These are phyloP conservation scores for Drosophila sp. DNA, from an alignment of 1,140 invertebrate genomes.

Conservation along the genomic window DNA sequence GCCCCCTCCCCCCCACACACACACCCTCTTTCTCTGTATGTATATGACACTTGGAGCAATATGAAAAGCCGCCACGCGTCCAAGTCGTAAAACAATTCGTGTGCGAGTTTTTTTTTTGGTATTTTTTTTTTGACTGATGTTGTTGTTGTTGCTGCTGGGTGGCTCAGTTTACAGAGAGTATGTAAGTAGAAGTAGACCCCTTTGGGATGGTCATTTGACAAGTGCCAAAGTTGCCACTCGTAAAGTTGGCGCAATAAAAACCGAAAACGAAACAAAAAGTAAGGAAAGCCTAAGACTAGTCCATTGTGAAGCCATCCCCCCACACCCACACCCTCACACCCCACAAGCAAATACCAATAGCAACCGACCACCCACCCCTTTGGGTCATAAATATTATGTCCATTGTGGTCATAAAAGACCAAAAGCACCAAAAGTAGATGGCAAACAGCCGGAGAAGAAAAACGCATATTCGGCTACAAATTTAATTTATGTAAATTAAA, in stretches of 20 bases:
- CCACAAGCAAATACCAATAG: background rate
- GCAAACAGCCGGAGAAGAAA: slow-evolving; percentile 9
- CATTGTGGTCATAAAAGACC: slow-evolving; percentile 62
- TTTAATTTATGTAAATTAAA: slow-evolving; percentile 76
- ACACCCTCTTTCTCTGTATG: slow-evolving; percentile 15
- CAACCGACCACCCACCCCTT: background rate
- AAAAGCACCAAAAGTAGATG: slow-evolving; percentile 25
- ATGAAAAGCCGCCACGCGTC: slow-evolving; percentile 43
- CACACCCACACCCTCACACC: background rate
- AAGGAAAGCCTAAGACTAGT: slow-evolving; percentile 17
- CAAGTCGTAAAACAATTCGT: slow-evolving; percentile 56
- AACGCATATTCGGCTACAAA: slow-evolving; percentile 41
- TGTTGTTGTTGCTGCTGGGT: slow-evolving; percentile 9
- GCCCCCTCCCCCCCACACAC: background rate
- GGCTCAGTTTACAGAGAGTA: slow-evolving; percentile 9
- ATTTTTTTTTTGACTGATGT: slow-evolving; percentile 3
- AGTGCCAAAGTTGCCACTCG: slow-evolving; percentile 64
- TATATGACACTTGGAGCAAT: slow-evolving; percentile 15
- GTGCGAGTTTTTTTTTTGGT: slow-evolving; percentile 10
- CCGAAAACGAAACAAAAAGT: slow-evolving; percentile 32
- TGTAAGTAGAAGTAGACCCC: slow-evolving; percentile 10
- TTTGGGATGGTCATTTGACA: slow-evolving; percentile 60
- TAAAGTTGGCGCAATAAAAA: slow-evolving; percentile 64
- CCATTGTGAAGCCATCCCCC: background rate
- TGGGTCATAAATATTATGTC: slow-evolving; percentile 59